These are phyloP conservation scores for Hyperoodon ampullatus DNA, from an alignment of 2,113 vertebrate species.

Conservation along the genomic window DNA sequence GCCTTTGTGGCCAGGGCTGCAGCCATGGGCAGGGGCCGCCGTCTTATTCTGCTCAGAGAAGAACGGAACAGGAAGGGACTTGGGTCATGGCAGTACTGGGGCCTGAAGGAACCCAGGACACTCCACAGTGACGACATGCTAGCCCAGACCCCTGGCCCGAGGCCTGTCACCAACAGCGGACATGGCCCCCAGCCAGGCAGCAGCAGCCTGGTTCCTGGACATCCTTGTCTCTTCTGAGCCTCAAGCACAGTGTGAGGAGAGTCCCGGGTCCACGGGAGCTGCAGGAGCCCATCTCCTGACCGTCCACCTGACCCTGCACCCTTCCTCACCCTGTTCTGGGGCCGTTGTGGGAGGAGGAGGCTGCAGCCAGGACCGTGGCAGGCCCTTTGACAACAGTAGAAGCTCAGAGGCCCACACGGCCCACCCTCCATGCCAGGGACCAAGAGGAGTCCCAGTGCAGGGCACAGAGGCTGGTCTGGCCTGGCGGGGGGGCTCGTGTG, in stretches of 20 bases:
- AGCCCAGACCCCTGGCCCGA: neutral
- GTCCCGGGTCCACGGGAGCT: rapidly evolving
- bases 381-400: neutral
- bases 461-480: neutral
- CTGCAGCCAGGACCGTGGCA: neutral
- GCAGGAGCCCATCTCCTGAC: neutral
- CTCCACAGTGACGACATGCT: neutral
- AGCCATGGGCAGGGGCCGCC: rapidly evolving
- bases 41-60: neutral
- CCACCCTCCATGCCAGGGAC: rapidly evolving
- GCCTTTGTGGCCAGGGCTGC: neutral
- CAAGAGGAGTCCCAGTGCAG: rapidly evolving
- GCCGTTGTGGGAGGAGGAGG: rapidly evolving
- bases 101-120: neutral
- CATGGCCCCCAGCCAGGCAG: neutral
- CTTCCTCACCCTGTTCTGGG: neutral
- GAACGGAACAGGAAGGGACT: neutral
- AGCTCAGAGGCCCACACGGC: neutral
- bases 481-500: too few species aligned
- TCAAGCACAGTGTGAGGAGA: rapidly evolving
- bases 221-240: neutral
- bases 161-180: neutral
- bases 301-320: rapidly evolving
- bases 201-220: neutral
- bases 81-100: neutral